Percentiles rank a stretch among this genome's conserved stretches.
phyloP scores from a whole-genome alignment of 64 coral and sea anemone species.

The Cladopsammia gracilis region DNA sequence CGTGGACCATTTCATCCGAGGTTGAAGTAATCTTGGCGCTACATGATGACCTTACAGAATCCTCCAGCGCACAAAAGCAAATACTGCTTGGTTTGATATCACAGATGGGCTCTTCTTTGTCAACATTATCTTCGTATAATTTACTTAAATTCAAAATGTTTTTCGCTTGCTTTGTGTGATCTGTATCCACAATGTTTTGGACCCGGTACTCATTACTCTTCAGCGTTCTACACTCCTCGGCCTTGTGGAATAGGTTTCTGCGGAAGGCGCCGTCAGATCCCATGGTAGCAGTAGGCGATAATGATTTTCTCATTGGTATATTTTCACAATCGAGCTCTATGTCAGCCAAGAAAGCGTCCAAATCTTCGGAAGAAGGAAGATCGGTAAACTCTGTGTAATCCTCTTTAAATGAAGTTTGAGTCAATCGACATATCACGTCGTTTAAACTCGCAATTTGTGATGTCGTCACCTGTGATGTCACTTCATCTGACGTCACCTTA shows the following conservation, averaged over 20 bases:
- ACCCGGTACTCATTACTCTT: too few relatives aligned
- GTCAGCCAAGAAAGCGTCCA: conserved; percentile 34
- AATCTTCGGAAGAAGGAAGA: conserved; percentile 33
- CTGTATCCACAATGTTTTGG: too few relatives aligned
- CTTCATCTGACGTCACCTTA: too few relatives aligned
- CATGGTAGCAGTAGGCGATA: not conserved
- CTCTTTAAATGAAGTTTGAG: not conserved
- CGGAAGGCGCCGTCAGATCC: not conserved
- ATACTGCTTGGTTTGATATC: too few relatives aligned
- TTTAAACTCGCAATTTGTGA: not conserved
- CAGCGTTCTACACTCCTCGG: too few relatives aligned
- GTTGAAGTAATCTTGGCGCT: not conserved
- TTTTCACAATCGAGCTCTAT: conserved; percentile 8
- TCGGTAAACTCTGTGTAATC: conserved; percentile 8
- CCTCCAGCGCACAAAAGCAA: too few relatives aligned
- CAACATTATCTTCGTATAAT: too few relatives aligned
- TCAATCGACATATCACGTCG: not conserved
- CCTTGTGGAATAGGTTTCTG: not conserved
- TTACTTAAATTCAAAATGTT: too few relatives aligned
- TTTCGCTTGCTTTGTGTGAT: too few relatives aligned
- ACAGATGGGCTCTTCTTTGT: too few relatives aligned
- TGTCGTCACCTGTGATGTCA: not conserved
- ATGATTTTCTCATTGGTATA: not conserved
- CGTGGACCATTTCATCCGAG: not conserved
- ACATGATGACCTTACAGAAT: not conserved